Base-by-base conservation (phyloP, 2,888 invertebrate genomes). In the Drosophila aldrichi region DNA sequence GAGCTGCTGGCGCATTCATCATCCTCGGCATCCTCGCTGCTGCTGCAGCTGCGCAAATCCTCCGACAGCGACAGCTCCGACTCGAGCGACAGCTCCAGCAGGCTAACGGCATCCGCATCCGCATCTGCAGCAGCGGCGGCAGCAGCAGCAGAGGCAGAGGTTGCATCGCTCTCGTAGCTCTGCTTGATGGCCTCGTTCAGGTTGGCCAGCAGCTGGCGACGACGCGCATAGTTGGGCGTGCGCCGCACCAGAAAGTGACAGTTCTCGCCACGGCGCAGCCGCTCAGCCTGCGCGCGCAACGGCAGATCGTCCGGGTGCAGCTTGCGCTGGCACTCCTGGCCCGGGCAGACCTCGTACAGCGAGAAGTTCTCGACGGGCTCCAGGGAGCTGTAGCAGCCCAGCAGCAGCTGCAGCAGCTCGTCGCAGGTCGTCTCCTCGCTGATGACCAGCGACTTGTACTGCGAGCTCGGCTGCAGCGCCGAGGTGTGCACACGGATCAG, bases 401-500 rank as follows among this genome's bases (percentile, higher is more conserved):
- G 94, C 66, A 98, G 93, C 79, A 98, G 95, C 72, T 96, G 96
- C 71, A 98, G 95, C 71, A 98, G 94, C 93, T 98, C 98, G 91
- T 97, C 97, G 0, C 96, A 96, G 25, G 97, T 97, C 54, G 98
- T 98, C 89, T 96, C 95, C 86, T 97, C 97, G 78, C 97, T 97
- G 86, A 98, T 96, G 79, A 98, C 94, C 82, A 98, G 94, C 81
- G 97, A 97, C 94, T 98, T 98, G 94, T 98, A 98, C 94, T 97
- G 97, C 0, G 97, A 98, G 91, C 97, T 97, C 60, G 97, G 96
- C 95, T 97, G 97, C 77, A 98, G 94, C 40, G 97, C 97, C 20
- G 97, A 96, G 93, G 98, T 98, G 94, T 97, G 97, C 65, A 98
- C 96, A 93, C 97, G 96, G 79, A 98, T 97, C 72, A 98, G 94